Evolutionary conservation across 2,113 vertebrate species (phyloP), one percentile per base, ranked within the genome.

Genomic region (Scomber colias): DNA sequence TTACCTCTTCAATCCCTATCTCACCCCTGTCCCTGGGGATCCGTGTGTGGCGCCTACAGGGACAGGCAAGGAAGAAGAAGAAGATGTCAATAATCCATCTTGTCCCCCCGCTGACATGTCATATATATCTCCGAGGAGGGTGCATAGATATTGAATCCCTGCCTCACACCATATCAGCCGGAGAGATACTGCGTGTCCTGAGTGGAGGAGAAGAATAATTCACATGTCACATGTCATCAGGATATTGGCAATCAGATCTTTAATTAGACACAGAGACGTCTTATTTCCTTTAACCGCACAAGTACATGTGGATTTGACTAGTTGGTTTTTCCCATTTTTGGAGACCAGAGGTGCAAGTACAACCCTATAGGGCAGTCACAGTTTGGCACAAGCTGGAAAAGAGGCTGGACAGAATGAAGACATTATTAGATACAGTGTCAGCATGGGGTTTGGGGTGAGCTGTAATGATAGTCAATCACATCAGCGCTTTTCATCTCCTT

Each of bases 81-180:
- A 85, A 87, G 83, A 93, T 92, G 92, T 91, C 93, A 94, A 94
- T 93, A 93, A 92, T 86, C 88, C 78, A 70, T 83, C 76, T 85
- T 68, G 68, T 65, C 76, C 71, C 67, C 77, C 82, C 19, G 17
- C 83, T 86, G 87, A 90, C 90, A 92, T 89, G 90, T 75, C 87
- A 86, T 77, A 89, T 89, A 85, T 84, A 89, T 87, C 81, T 87
- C 81, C 6, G 14, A 71, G 81, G 84, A 89, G 79, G 85, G 64
- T 68, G 86, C 82, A 82, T 82, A 65, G 87, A 89, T 89, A 92
- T 92, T 90, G 88, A 92, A 81, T 88, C 69, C 59, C 61, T 79
- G 84, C 82, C 75, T 90, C 68, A 4, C 76, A 3, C 71, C 72
- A 30, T 50, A 81, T 90, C 86, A 87, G 82, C 87, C 87, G 83